A percentile compares a stretch with the other conserved stretches of the same genome.
phyloP scores from a whole-genome alignment of 2,888 invertebrate species.

The Caradrina kadenii region DNA sequence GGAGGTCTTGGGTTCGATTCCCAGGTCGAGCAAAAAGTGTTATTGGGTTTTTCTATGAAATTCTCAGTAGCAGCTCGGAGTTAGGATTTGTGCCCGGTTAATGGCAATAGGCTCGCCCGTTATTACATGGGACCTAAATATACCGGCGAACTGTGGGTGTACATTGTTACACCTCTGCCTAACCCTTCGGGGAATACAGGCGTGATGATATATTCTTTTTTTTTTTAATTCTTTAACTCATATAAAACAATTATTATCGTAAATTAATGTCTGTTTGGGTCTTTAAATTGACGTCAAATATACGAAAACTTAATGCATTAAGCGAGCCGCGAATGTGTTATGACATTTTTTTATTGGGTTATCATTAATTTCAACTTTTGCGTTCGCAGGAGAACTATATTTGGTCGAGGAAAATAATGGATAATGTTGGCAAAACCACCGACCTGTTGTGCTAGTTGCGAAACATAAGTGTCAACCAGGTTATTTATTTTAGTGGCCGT shows the following conservation, averaged over 20 bases:
- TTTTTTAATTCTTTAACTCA: background rate
- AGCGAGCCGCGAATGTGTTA: background rate
- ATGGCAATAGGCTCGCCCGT: too few species aligned
- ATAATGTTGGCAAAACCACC: background rate
- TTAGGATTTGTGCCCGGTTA: too few species aligned
- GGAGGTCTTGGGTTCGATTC: too few species aligned
- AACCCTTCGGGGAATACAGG: too few species aligned
- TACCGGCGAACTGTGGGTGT: too few species aligned
- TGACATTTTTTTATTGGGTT: background rate
- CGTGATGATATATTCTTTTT: too few species aligned
- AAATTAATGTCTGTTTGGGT: background rate
- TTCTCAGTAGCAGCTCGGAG: too few species aligned
- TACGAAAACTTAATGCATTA: constrained; percentile 16
- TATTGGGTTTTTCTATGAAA: too few species aligned
- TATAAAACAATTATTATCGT: background rate
- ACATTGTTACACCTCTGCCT: too few species aligned
- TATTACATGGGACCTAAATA: too few species aligned
- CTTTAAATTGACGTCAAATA: background rate
- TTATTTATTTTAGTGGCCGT: constrained; percentile 2
- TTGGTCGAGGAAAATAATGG: constrained; percentile 6
- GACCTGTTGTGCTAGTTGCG: constrained; percentile 23
- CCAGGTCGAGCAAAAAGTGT: too few species aligned
- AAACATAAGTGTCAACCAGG: constrained; percentile 23
- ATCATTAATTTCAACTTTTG: constrained; percentile 23
- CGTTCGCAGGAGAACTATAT: constrained; percentile 3